A percentile compares a stretch with the other conserved stretches of the same genome.
Evolutionary conservation across 2,113 vertebrate genomes (phyloP).

Genomic region (Delphinus delphis): DNA sequence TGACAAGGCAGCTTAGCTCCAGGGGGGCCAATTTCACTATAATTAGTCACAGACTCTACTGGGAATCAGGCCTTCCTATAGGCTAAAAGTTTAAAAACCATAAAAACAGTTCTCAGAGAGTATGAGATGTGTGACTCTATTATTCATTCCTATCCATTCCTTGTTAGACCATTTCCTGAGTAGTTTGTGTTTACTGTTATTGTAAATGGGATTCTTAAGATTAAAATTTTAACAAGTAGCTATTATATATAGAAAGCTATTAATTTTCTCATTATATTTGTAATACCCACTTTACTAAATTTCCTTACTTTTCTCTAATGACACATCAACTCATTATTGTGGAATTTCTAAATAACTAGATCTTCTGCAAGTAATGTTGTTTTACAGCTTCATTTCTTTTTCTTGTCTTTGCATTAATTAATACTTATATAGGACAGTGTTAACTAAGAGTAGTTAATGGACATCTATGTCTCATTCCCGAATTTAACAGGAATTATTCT

Average conservation of each 20-base stretch:
- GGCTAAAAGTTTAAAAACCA: background rate
- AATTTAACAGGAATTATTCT: background rate
- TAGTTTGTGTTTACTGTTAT: background rate
- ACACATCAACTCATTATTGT: background rate
- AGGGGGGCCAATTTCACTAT: background rate
- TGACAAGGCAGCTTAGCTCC: background rate
- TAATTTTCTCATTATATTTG: background rate
- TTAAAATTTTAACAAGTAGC: background rate
- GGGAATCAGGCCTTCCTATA: background rate
- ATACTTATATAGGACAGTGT: background rate
- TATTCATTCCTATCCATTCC: background rate
- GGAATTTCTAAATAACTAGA: constrained; percentile 7
- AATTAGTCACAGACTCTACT: background rate
- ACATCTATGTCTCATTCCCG: background rate
- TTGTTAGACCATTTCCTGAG: background rate
- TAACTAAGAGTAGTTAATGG: background rate
- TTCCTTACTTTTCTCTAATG: constrained; percentile 3
- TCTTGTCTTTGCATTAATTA: background rate
- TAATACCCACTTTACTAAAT: constrained; percentile 15
- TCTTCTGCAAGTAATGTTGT: background rate
- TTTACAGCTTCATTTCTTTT: background rate
- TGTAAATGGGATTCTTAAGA: background rate
- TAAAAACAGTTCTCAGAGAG: background rate
- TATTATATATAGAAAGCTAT: background rate
- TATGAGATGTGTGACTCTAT: background rate